Conservation (phyloP, 2,888 invertebrate species). For the Macrosiphum euphorbiae region DNA sequence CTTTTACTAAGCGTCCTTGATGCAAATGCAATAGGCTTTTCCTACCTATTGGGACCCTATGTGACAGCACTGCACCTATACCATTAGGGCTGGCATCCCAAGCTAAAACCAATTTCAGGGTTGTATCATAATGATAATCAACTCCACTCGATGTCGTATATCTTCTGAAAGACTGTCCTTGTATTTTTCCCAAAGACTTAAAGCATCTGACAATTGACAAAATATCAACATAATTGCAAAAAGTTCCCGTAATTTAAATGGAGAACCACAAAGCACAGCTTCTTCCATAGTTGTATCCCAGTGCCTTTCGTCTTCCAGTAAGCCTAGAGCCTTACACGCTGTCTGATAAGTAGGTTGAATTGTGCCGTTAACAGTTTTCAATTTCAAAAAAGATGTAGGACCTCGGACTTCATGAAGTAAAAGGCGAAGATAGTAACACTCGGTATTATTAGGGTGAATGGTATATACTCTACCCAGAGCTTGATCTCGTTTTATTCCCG, state of each 20-base stretch:
- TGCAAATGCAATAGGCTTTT: conserved; percentile 52
- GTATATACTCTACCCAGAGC: not conserved
- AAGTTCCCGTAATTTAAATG: no score
- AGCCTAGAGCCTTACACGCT: not conserved
- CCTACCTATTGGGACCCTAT: not conserved
- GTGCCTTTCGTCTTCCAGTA: conserved; percentile 66
- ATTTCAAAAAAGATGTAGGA: no score
- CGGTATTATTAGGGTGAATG: no score
- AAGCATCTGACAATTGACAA: conserved; percentile 66
- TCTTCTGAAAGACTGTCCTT: conserved; percentile 68
- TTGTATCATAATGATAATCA: not conserved
- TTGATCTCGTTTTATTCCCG: conserved; percentile 20
- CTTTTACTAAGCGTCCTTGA: conserved; percentile 21
- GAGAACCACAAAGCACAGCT: no score
- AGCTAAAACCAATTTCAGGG: not conserved
- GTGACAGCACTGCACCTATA: conserved; percentile 28
- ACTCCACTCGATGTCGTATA: conserved; percentile 47
- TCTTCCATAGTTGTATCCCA: conserved; percentile 65
- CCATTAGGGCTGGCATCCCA: not conserved
- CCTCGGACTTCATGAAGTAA: no score
- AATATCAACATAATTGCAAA: conserved; percentile 67
- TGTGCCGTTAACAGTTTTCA: no score
- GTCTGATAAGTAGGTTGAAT: no score
- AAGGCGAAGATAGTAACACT: no score
- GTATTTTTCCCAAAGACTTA: conserved; percentile 63